Evolutionary conservation across 2,113 vertebrate genomes (phyloP).

Genomic region (Malaclemys terrapin): DNA sequence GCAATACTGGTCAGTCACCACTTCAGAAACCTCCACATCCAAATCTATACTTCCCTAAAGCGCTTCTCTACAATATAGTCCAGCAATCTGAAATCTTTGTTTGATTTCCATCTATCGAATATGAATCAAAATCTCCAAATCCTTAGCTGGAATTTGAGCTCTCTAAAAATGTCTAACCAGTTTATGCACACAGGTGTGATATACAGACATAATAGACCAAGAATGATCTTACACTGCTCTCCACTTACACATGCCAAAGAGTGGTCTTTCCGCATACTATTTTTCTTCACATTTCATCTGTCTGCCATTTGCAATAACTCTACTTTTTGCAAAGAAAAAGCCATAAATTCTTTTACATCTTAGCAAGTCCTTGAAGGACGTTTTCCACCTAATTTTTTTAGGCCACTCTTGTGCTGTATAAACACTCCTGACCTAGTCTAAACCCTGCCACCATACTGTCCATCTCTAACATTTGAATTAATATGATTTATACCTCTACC

Average conservation of each 20-base stretch:
- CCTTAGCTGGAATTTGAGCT: neutral
- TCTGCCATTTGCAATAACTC: neutral
- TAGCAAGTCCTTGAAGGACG: neutral
- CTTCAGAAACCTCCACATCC: neutral
- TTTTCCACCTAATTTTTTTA: neutral
- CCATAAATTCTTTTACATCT: too few species aligned
- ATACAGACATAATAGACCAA: neutral
- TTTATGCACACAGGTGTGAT: neutral
- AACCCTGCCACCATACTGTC: too few species aligned
- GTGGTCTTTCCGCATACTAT: neutral
- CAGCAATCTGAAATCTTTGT: neutral
- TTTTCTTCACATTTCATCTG: neutral
- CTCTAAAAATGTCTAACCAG: neutral
- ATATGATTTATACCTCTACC: too few species aligned
- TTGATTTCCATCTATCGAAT: neutral
- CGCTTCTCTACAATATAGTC: too few species aligned
- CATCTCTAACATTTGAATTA: too few species aligned
- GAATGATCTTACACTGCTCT: neutral
- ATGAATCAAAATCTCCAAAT: neutral
- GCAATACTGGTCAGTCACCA: neutral
- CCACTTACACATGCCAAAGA: too few species aligned
- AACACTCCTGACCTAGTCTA: too few species aligned
- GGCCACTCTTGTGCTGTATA: neutral
- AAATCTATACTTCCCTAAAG: neutral
- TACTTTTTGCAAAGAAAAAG: neutral